phyloP scores from a whole-genome alignment of 2,797 vertebrate genomes.

The Pseudomugil gertrudae region DNA sequence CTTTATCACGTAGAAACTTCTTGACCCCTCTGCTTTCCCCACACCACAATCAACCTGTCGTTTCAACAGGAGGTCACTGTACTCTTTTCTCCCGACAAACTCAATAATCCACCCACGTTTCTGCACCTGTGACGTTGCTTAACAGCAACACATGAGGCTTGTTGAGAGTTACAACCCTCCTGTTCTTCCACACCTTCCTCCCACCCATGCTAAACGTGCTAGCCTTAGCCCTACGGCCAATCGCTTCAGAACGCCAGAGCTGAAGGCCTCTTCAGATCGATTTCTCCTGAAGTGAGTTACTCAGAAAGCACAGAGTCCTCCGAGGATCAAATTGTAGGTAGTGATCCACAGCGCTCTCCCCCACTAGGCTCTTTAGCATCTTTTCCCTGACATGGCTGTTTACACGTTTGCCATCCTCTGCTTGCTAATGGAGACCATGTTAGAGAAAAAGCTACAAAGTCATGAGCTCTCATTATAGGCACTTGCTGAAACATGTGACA shows the following conservation, averaged over 20 bases:
- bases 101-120: conserved; percentile 60
- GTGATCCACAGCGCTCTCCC: conserved; percentile 52
- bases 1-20: conserved; percentile 7
- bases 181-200: conserved; percentile 12
- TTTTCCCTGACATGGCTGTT: conserved; percentile 72
- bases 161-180: conserved; percentile 53
- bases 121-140: conserved; percentile 78
- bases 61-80: conserved; percentile 76
- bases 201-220: conserved; percentile 58
- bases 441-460: conserved; percentile 65
- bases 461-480: conserved; percentile 50
- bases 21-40: conserved; percentile 33
- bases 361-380: conserved; percentile 67
- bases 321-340: conserved; percentile 70
- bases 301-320: conserved; percentile 61
- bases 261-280: conserved; percentile 75
- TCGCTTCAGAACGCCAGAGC: conserved; percentile 69
- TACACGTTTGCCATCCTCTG: conserved; percentile 65
- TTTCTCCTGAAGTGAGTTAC: conserved; percentile 68
- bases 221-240: conserved; percentile 73
- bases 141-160: conserved; percentile 70
- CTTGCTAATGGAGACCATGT: conserved; percentile 69
- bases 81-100: conserved; percentile 58
- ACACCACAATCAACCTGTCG: conserved; percentile 51
- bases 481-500: conserved; percentile 69